Evolutionary conservation across 2,888 invertebrate genomes (phyloP).

Genomic region (Megamerina dolium): DNA sequence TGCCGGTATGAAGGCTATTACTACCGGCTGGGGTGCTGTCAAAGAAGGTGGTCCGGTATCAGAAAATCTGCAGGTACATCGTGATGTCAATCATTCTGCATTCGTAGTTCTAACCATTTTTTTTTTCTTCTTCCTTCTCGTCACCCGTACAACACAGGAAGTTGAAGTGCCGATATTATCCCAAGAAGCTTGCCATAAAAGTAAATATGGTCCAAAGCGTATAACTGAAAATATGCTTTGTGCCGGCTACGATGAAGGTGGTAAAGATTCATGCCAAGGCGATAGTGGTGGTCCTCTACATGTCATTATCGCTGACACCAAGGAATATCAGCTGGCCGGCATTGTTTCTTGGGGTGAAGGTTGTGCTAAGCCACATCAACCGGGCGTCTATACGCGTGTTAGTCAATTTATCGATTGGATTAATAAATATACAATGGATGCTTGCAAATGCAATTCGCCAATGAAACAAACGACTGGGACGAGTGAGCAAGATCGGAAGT

Average conservation of each 20-base stretch:
- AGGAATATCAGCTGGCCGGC: constrained; percentile 51
- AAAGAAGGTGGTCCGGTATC: constrained; percentile 65
- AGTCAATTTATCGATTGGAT: constrained; percentile 68
- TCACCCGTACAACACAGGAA: no score
- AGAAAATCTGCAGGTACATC: constrained; percentile 51
- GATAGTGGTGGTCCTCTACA: constrained; percentile 48
- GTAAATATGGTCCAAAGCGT: constrained; percentile 36
- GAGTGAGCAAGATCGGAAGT: no score
- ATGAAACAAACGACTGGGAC: no score
- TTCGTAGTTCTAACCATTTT: background rate
- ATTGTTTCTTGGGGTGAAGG: constrained; percentile 60
- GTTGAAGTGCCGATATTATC: constrained; percentile 66
- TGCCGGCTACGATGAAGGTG: constrained; percentile 40
- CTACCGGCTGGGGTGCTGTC: constrained; percentile 73
- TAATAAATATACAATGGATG: constrained; percentile 58
- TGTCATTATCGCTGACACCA: constrained; percentile 23
- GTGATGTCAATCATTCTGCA: background rate
- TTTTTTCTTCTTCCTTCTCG: no score
- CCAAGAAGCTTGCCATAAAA: constrained; percentile 50
- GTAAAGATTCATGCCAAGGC: constrained; percentile 46
- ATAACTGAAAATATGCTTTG: constrained; percentile 48
- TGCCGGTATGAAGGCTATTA: constrained; percentile 52
- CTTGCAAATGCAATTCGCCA: constrained; percentile 52
- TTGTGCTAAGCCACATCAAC: constrained; percentile 56
- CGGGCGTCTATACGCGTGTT: constrained; percentile 78